Conservation (phyloP, 2,888 invertebrate genomes). For the Axea sp. region DNA sequence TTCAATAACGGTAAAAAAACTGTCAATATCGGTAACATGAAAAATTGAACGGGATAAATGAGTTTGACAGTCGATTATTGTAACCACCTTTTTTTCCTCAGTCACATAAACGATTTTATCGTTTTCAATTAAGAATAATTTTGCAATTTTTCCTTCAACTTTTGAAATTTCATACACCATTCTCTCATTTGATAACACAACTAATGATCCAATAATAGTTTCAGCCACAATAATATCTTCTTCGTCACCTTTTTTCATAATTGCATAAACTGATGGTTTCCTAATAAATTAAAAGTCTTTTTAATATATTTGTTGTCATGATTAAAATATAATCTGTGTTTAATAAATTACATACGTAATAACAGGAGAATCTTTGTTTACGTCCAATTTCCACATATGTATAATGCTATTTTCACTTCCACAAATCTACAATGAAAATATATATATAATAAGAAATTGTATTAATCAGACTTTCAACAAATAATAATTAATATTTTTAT, state of each 20-base stretch:
- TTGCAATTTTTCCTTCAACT: conserved; percentile 79
- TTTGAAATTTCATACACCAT: conserved; percentile 64
- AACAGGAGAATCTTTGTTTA: conserved; percentile 61
- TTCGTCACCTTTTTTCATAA: conserved; percentile 66
- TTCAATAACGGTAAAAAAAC: conserved; percentile 49
- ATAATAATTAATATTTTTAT: background rate
- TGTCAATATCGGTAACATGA: conserved; percentile 14
- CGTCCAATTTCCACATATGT: conserved; percentile 72
- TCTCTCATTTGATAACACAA: conserved; percentile 69
- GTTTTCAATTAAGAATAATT: conserved; percentile 80
- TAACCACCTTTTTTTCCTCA: conserved; percentile 79
- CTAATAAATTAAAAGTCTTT: conserved; percentile 56
- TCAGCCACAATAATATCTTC: conserved; percentile 70
- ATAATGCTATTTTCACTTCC: conserved; percentile 71
- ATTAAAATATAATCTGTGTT: too few species aligned
- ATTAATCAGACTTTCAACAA: too few species aligned
- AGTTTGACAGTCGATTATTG: conserved; percentile 74
- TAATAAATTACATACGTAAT: conserved; percentile 63
- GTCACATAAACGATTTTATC: conserved; percentile 81
- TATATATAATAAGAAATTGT: conserved; percentile 4
- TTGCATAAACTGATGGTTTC: conserved; percentile 73
- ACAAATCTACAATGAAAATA: conserved; percentile 69
- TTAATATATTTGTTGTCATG: too few species aligned
- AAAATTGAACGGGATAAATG: conserved; percentile 12
- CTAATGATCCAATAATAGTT: conserved; percentile 68